Evolutionary conservation across 2,888 invertebrate species (phyloP).

Genomic region (Yponomeuta sedellus): DNA sequence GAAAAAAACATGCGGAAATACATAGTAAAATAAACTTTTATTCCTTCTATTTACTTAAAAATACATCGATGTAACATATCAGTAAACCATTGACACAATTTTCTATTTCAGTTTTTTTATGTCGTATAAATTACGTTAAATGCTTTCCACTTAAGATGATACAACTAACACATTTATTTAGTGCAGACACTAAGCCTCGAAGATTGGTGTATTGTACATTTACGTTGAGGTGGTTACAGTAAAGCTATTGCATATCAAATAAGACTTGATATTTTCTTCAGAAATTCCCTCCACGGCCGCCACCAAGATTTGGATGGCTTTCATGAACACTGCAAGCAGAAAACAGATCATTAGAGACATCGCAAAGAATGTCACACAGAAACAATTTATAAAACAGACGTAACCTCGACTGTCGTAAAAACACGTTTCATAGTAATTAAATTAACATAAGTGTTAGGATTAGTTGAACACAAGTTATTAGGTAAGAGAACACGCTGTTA

Average conservation of each 20-base stretch:
- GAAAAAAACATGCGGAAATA: constrained; percentile 26
- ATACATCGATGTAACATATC: constrained; percentile 66
- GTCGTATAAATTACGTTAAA: constrained; percentile 11
- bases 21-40: constrained; percentile 59
- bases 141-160: constrained; percentile 13
- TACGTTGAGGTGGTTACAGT: constrained; percentile 8
- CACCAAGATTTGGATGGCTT: constrained; percentile 74
- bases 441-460: constrained; percentile 12
- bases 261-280: constrained; percentile 38
- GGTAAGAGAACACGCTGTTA: constrained; percentile 26
- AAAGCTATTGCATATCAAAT: constrained; percentile 7
- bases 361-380: not conserved
- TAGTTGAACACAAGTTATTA: constrained; percentile 18
- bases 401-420: not conserved
- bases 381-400: not conserved
- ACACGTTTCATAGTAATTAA: not conserved
- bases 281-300: constrained; percentile 65
- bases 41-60: constrained; percentile 59
- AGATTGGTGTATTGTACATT: constrained; percentile 8
- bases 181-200: constrained; percentile 5
- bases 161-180: constrained; percentile 5
- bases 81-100: constrained; percentile 56
- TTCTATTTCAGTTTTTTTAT: constrained; percentile 20
- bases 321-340: constrained; percentile 78
- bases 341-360: constrained; percentile 22